Conservation (phyloP, 2,797 vertebrate species). For the Enteromius thamalakanensis region DNA sequence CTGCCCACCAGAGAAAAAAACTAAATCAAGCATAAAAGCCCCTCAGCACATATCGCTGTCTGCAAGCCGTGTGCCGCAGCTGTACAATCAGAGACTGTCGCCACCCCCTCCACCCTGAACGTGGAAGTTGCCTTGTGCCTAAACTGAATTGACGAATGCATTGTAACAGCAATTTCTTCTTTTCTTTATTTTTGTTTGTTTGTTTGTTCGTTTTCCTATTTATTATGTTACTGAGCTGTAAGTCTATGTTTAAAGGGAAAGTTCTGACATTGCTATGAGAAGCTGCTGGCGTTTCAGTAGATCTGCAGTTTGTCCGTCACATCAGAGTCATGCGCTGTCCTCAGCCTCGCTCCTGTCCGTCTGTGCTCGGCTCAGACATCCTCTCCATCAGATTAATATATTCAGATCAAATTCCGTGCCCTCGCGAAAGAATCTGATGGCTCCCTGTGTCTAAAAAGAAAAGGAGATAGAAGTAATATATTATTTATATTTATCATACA, state of each 20-base stretch:
- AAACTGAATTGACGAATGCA: constrained; percentile 99
- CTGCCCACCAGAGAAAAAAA: constrained; percentile 74
- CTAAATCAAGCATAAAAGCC: constrained; percentile 43
- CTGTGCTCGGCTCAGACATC: constrained; percentile 59
- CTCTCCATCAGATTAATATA: constrained; percentile 53
- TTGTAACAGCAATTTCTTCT: constrained; percentile 94
- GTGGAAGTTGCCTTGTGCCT: constrained; percentile 99
- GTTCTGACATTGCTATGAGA: constrained; percentile 83
- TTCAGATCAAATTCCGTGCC: constrained; percentile 44
- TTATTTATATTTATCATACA: constrained; percentile 78
- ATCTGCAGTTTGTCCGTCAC: constrained; percentile 83
- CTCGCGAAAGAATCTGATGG: constrained; percentile 27
- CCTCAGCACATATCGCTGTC: constrained; percentile 87
- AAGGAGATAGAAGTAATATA: constrained; percentile 61
- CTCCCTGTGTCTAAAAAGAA: constrained; percentile 46
- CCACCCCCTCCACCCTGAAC: constrained; percentile 84
- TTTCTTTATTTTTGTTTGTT: constrained; percentile 58
- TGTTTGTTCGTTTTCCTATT: constrained; percentile 82
- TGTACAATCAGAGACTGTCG: constrained; percentile 98
- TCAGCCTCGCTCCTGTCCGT: constrained; percentile 9
- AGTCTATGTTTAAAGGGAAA: constrained; percentile 95
- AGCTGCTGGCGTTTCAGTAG: constrained; percentile 85
- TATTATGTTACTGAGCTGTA: constrained; percentile 95
- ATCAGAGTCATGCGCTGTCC: neutral
- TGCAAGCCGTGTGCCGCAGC: constrained; percentile 89